A percentile compares a stretch with the other conserved stretches of the same genome.
phyloP scores from a whole-genome alignment of 2,113 vertebrate genomes.

The Pavo muticus region DNA sequence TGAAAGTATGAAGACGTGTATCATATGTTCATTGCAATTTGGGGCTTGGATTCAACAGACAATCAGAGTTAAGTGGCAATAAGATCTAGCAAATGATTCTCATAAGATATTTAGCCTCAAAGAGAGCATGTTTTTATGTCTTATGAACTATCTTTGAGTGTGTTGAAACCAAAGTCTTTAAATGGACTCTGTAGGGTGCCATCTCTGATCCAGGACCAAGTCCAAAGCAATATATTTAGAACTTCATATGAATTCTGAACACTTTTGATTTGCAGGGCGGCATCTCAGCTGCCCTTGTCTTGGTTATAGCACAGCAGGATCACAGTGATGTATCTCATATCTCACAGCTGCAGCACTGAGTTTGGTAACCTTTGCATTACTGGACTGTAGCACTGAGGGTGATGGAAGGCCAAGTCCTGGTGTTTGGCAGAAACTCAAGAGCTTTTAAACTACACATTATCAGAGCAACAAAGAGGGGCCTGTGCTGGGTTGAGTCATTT shows the following conservation, averaged over 20 bases:
- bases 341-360: conserved; percentile 40
- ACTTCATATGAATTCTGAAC: not conserved
- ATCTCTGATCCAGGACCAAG: not conserved
- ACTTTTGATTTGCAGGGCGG: conserved; percentile 4
- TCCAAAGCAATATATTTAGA: not conserved
- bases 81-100: not conserved
- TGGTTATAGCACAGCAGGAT: conserved; percentile 6
- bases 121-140: not conserved
- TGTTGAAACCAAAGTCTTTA: not conserved
- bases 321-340: conserved; percentile 16
- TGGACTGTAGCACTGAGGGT: conserved; percentile 1
- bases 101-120: not conserved
- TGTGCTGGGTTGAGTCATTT: conserved; percentile 26
- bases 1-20: not conserved
- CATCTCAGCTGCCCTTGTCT: conserved; percentile 8
- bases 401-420: conserved; percentile 27
- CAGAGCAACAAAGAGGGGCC: conserved; percentile 22
- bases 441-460: conserved; percentile 53
- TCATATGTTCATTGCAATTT: not conserved
- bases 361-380: conserved; percentile 50
- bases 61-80: not conserved
- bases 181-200: not conserved
- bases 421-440: conserved; percentile 37
- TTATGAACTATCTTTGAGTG: not conserved
- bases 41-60: not conserved